A percentile compares a stretch with the other conserved stretches of the same genome.
phyloP scores from a whole-genome alignment of 2,113 vertebrate genomes.

The Grammomys surdaster region DNA sequence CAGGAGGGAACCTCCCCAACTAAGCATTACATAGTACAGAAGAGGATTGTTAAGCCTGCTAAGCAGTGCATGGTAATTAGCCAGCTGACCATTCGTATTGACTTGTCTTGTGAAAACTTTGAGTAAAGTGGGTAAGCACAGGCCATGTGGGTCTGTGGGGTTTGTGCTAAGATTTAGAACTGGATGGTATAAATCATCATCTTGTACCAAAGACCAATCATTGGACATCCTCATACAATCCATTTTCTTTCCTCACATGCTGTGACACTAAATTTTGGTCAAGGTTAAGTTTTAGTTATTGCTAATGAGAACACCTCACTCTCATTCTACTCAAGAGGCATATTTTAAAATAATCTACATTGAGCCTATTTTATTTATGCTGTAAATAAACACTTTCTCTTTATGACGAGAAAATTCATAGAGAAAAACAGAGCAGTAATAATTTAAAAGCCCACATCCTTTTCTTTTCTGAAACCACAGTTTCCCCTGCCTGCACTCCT shows the following conservation, averaged over 20 bases:
- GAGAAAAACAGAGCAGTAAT: neutral
- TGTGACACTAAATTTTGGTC: too few relatives aligned
- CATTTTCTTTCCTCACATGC: neutral
- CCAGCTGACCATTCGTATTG: neutral
- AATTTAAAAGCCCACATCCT: neutral
- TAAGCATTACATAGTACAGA: neutral
- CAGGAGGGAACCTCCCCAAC: neutral
- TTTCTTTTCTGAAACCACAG: neutral
- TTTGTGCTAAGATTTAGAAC: neutral
- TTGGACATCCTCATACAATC: neutral
- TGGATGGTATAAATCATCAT: neutral
- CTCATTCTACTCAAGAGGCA: neutral
- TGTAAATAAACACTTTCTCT: neutral
- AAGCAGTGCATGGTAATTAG: neutral
- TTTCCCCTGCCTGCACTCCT: neutral
- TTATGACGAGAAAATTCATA: neutral
- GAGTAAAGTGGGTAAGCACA: neutral
- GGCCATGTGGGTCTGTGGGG: neutral
- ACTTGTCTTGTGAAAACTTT: neutral
- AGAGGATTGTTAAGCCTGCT: neutral
- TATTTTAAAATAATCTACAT: neutral
- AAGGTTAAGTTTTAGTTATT: neutral
- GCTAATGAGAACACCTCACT: neutral
- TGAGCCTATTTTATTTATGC: neutral
- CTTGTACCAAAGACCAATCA: fast-evolving